Evolutionary conservation across 2,888 invertebrate species (phyloP).

Genomic region (Sacculina carcini): DNA sequence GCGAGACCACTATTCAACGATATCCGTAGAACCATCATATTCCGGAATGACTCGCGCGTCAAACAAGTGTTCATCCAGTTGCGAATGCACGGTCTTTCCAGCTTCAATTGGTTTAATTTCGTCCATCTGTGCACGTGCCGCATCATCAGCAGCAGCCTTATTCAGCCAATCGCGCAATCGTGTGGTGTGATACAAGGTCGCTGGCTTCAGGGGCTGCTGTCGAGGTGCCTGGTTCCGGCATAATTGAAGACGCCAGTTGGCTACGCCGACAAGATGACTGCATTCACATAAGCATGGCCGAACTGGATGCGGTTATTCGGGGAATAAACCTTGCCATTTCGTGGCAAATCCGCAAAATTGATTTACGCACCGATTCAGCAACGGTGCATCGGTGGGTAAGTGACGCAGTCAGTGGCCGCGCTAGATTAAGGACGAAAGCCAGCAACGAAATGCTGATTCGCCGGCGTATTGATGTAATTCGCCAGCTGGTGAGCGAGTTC

Average conservation of each 20-base stretch:
- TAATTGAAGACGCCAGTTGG: constrained; percentile 4
- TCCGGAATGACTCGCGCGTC: no score
- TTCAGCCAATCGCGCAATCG: background rate
- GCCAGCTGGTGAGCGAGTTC: background rate
- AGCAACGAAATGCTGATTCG: background rate
- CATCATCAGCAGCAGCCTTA: background rate
- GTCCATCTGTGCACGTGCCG: no score
- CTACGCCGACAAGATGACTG: background rate
- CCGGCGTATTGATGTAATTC: background rate
- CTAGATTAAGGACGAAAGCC: background rate
- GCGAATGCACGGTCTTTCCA: no score
- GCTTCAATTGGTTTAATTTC: no score
- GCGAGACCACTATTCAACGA: no score
- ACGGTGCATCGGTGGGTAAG: background rate
- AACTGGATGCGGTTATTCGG: background rate
- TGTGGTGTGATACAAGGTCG: background rate
- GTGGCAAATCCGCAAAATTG: background rate
- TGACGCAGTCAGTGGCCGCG: background rate
- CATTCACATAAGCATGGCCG: background rate
- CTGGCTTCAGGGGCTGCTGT: background rate
- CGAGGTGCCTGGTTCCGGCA: background rate
- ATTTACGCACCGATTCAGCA: background rate
- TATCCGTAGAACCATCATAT: no score
- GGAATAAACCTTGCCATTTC: background rate
- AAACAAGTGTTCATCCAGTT: no score